phyloP scores from a whole-genome alignment of 2,113 vertebrate genomes.

The Sminthopsis crassicaudata region DNA sequence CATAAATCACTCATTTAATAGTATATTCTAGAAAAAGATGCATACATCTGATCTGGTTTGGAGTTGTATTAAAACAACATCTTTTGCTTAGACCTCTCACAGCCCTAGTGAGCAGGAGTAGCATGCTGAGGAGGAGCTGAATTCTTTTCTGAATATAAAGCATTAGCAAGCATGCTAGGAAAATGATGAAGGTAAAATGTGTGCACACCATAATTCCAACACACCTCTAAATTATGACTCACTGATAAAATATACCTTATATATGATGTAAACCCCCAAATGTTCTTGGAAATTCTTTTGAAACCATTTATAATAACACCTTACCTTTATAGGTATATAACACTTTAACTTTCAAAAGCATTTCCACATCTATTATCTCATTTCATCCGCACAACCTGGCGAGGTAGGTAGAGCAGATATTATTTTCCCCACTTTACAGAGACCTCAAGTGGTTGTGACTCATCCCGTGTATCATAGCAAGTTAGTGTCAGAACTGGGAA shows the following conservation, averaged over 20 bases:
- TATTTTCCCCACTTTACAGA: rapidly evolving
- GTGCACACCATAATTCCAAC: slow-evolving; percentile 14
- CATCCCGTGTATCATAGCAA: background rate
- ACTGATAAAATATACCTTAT: background rate
- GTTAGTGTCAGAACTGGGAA: background rate
- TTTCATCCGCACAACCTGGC: background rate
- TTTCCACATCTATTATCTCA: background rate
- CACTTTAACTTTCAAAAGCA: background rate
- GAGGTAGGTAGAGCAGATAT: rapidly evolving
- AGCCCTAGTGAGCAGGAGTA: background rate
- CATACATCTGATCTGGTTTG: background rate
- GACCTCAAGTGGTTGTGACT: background rate
- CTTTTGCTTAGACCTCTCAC: background rate
- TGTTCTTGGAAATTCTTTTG: background rate
- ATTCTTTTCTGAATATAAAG: background rate
- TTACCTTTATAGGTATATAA: background rate
- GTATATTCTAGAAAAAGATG: background rate
- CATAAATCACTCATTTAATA: background rate
- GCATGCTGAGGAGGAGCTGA: background rate
- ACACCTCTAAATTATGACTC: slow-evolving; percentile 27
- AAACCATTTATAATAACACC: background rate
- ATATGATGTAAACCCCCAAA: background rate
- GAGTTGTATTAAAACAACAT: background rate
- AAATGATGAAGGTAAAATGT: slow-evolving; percentile 32
- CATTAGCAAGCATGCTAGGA: slow-evolving; percentile 7